Percentiles rank a stretch among this genome's conserved stretches.
Conservation (phyloP, 1,140 invertebrate genomes). For the Micrasema minimum region DNA sequence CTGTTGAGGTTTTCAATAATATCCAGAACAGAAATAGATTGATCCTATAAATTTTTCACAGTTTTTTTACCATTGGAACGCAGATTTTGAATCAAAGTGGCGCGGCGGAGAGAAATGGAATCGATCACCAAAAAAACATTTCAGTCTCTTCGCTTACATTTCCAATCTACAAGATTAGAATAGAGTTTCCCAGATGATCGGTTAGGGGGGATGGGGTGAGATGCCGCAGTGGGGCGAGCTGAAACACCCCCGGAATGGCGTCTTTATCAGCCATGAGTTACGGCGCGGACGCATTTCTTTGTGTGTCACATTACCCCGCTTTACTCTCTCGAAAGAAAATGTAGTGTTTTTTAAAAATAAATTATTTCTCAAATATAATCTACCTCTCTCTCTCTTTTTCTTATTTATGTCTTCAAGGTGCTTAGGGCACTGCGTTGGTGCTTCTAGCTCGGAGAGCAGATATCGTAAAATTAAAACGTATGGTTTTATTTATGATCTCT, state of each 20-base stretch:
- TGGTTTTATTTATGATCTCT: too few relatives aligned
- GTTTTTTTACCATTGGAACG: too few relatives aligned
- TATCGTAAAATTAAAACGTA: too few relatives aligned
- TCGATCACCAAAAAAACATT: slow-evolving; percentile 30
- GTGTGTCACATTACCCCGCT: slow-evolving; percentile 36
- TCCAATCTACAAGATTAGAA: slow-evolving; percentile 33
- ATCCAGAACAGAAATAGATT: too few relatives aligned
- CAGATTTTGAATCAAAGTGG: too few relatives aligned
- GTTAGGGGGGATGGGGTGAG: background rate
- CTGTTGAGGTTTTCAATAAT: too few relatives aligned
- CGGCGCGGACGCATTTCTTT: slow-evolving; percentile 52
- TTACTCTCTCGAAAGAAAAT: background rate
- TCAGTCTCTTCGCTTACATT: slow-evolving; percentile 22
- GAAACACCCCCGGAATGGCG: slow-evolving; percentile 18
- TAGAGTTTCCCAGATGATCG: slow-evolving; percentile 20
- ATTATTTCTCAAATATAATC: too few relatives aligned
- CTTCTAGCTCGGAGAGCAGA: too few relatives aligned
- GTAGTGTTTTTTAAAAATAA: too few relatives aligned
- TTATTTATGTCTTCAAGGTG: too few relatives aligned
- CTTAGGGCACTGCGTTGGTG: too few relatives aligned
- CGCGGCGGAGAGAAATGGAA: background rate
- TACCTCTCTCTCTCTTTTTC: too few relatives aligned
- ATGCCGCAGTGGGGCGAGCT: background rate
- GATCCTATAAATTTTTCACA: background rate
- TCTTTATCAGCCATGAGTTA: slow-evolving; percentile 52